Evolutionary conservation across 1,140 invertebrate genomes (phyloP).

Genomic region (Globodera rostochiensis): DNA sequence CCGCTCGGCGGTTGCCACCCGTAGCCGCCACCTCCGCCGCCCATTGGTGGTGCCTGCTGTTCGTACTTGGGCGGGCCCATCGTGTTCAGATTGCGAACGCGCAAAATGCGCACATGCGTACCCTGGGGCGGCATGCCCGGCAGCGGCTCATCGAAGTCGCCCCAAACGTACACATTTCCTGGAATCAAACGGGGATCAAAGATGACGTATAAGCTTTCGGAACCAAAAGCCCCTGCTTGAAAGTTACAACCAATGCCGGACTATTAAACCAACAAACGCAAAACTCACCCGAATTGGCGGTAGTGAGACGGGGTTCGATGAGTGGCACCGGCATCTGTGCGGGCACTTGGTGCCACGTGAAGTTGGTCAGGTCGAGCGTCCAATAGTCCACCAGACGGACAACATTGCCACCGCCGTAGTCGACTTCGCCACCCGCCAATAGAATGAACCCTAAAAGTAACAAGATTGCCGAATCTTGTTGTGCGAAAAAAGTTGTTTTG

Average conservation of each 20-base stretch:
- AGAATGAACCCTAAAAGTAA: conserved; percentile 53
- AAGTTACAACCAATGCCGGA: too few relatives aligned
- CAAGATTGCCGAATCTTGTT: too few relatives aligned
- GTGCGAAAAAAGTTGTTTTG: too few relatives aligned
- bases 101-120: conserved; percentile 62
- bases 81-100: conserved; percentile 45
- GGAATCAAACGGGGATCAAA: neutral
- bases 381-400: conserved; percentile 61
- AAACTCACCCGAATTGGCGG: conserved; percentile 57
- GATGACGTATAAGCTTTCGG: neutral
- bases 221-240: neutral
- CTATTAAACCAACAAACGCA: neutral
- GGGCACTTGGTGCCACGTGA: conserved; percentile 63
- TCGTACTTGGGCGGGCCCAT: conserved; percentile 44
- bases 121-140: conserved; percentile 63
- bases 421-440: conserved; percentile 62
- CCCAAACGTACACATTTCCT: conserved; percentile 65
- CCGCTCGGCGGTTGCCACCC: neutral
- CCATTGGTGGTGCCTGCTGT: conserved; percentile 11
- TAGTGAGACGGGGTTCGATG: conserved; percentile 62
- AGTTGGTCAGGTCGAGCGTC: conserved; percentile 58
- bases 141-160: conserved; percentile 63
- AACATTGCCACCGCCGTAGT: conserved; percentile 58
- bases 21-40: neutral
- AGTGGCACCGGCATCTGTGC: conserved; percentile 62